Evolutionary conservation across 2,797 vertebrate genomes (phyloP).

Genomic region (Danio aesculapii): DNA sequence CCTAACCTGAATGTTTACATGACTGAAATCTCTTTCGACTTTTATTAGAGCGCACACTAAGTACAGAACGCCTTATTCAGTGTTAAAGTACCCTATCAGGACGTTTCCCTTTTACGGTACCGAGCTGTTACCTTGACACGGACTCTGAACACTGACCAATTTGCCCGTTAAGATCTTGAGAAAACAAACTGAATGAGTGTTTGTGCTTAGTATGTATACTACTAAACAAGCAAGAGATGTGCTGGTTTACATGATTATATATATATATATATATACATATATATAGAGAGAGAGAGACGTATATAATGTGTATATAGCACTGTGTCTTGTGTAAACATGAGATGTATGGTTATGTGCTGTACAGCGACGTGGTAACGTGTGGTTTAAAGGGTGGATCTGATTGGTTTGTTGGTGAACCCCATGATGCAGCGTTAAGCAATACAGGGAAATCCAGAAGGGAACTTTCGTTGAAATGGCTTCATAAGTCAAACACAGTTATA

Average conservation of each 20-base stretch:
- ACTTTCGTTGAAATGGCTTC: constrained; percentile 64
- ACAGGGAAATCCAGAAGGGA: constrained; percentile 74
- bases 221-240: constrained; percentile 82
- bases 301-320: constrained; percentile 84
- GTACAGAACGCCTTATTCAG: constrained; percentile 83
- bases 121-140: constrained; percentile 69
- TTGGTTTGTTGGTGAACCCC: constrained; percentile 59
- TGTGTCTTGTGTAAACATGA: constrained; percentile 83
- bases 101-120: constrained; percentile 60
- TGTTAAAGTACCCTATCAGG: constrained; percentile 64
- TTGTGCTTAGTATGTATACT: constrained; percentile 83
- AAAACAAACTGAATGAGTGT: constrained; percentile 71
- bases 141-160: constrained; percentile 44
- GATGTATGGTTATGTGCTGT: constrained; percentile 67
- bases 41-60: constrained; percentile 82
- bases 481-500: constrained; percentile 76
- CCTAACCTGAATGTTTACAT: constrained; percentile 87
- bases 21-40: constrained; percentile 79
- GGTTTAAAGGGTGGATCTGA: constrained; percentile 70
- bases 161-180: constrained; percentile 17
- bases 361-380: constrained; percentile 64
- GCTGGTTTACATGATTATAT: constrained; percentile 86
- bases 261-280: constrained; percentile 62
- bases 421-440: constrained; percentile 66
- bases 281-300: constrained; percentile 75